These are phyloP conservation scores for Anser cygnoides DNA, from an alignment of 2,113 vertebrate species.

Conservation along the genomic window DNA sequence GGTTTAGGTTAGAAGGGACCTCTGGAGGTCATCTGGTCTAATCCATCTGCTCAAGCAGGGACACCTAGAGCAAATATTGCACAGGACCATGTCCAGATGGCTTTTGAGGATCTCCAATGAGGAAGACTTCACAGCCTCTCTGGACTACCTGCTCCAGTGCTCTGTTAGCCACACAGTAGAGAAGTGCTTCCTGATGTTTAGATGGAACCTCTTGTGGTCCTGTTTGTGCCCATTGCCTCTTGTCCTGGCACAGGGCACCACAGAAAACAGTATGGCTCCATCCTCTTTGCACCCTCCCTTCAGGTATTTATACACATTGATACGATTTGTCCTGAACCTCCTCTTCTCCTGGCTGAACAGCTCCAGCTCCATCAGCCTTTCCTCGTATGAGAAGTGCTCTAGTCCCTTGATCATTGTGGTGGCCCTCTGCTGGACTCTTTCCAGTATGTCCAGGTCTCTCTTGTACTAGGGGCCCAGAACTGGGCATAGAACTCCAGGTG, in stretches of 20 bases:
- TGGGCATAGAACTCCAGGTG: neutral
- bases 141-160: neutral
- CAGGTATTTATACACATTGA: neutral
- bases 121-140: neutral
- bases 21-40: neutral
- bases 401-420: neutral
- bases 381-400: neutral
- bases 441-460: neutral
- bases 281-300: neutral
- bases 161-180: neutral
- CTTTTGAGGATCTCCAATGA: neutral
- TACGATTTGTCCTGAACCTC: neutral
- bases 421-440: neutral
- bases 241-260: neutral
- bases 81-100: neutral
- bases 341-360: neutral
- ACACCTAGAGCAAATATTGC: neutral
- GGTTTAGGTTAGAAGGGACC: neutral
- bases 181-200: neutral
- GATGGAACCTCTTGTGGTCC: neutral
- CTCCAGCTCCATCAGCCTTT: neutral
- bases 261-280: neutral
- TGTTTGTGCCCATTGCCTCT: neutral
- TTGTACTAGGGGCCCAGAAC: neutral
- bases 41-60: neutral